Conservation (phyloP, 1,140 invertebrate genomes). For the Drosophila virilis region DNA sequence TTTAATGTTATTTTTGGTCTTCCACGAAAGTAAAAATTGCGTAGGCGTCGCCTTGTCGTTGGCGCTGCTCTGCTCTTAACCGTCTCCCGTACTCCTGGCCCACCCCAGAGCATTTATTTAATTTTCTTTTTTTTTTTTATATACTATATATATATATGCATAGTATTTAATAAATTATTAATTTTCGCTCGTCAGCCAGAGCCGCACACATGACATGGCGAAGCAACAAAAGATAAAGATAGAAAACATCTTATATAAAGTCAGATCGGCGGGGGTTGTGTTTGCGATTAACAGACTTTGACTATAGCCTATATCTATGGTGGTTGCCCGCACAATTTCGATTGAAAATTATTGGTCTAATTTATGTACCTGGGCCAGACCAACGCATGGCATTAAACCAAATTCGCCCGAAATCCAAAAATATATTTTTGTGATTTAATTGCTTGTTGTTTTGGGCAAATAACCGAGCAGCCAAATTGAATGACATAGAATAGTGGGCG, state of each 20-base stretch:
- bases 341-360: conserved; percentile 53
- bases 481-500: conserved; percentile 29
- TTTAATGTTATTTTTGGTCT: conserved; percentile 22
- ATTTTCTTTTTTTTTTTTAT: conserved; percentile 21
- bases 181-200: conserved; percentile 45
- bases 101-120: conserved; percentile 20
- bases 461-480: conserved; percentile 16
- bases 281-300: not conserved
- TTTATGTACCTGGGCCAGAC: conserved; percentile 36
- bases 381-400: conserved; percentile 19
- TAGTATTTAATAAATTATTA: conserved; percentile 81
- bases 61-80: not conserved
- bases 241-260: conserved; percentile 59
- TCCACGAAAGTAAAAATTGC: conserved; percentile 26
- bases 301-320: not conserved
- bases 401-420: conserved; percentile 30
- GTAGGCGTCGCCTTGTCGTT: conserved; percentile 27
- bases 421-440: conserved; percentile 51
- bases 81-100: conserved; percentile 22
- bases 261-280: not conserved
- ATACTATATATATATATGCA: conserved; percentile 43
- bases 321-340: conserved; percentile 26
- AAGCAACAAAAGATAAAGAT: conserved; percentile 42
- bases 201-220: conserved; percentile 61
- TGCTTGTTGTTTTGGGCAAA: conserved; percentile 19